A percentile compares a stretch with the other conserved stretches of the same genome.
Evolutionary conservation across 2,797 vertebrate species (phyloP).

Genomic region (Enteromius viviparus): DNA sequence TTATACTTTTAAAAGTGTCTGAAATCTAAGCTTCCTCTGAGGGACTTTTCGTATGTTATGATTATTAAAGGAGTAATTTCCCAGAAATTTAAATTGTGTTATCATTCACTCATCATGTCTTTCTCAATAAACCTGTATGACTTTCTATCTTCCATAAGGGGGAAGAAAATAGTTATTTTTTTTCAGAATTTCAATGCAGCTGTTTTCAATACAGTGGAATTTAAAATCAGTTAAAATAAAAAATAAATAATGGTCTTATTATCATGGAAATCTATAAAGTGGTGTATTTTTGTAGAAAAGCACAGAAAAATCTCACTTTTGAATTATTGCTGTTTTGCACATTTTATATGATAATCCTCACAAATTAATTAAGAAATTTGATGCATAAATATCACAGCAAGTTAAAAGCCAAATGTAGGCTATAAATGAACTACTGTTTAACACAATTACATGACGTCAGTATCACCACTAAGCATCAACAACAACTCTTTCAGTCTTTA

Average conservation of each 20-base stretch:
- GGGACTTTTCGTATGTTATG: neutral
- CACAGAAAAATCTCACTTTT: neutral
- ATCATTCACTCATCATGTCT: neutral
- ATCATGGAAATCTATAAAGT: neutral
- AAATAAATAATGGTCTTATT: neutral
- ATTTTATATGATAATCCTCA: neutral
- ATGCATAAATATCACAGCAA: neutral
- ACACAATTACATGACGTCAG: neutral
- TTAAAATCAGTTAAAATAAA: too few relatives aligned
- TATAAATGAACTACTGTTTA: neutral
- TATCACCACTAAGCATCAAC: neutral
- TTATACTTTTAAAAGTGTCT: constrained; percentile 24
- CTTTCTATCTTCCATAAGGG: neutral
- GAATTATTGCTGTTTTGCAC: too few relatives aligned
- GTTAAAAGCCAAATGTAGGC: neutral
- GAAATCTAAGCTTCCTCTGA: constrained; percentile 23
- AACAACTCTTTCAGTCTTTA: neutral
- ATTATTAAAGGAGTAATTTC: constrained; percentile 3
- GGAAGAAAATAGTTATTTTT: neutral
- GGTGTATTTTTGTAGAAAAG: neutral
- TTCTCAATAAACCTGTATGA: neutral
- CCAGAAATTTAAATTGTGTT: neutral
- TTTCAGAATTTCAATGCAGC: neutral
- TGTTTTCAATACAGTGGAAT: neutral
- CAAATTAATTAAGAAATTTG: too few relatives aligned